phyloP scores from a whole-genome alignment of 2,113 vertebrate genomes.

The Otolemur garnettii region DNA sequence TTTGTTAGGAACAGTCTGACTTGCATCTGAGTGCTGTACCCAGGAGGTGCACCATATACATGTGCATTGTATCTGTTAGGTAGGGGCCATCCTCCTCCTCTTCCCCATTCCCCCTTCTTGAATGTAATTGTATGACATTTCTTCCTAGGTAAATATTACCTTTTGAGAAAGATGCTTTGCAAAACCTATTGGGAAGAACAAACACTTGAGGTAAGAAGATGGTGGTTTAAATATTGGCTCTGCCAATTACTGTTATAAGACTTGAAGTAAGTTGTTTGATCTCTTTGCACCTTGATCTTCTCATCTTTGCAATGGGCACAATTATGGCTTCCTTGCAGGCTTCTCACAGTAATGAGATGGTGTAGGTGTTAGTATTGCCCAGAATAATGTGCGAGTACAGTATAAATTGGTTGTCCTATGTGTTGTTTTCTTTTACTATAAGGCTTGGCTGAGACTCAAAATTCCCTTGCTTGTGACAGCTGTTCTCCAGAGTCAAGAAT shows the following conservation, averaged over 20 bases:
- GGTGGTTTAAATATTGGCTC: neutral
- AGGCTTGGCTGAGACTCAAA: neutral
- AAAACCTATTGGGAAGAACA: neutral
- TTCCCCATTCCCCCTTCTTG: too few relatives aligned
- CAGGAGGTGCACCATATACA: too few relatives aligned
- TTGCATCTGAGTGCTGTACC: too few relatives aligned
- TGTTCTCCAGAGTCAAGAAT: slow-evolving; percentile 7
- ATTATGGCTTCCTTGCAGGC: neutral
- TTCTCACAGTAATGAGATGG: neutral
- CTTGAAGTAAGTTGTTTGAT: neutral
- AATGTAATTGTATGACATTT: neutral
- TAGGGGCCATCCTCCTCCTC: too few relatives aligned
- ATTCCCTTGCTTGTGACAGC: neutral
- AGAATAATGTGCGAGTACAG: neutral
- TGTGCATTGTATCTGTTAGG: too few relatives aligned
- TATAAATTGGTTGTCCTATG: neutral
- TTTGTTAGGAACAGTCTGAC: too few relatives aligned
- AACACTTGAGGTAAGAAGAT: neutral
- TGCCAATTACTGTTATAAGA: neutral
- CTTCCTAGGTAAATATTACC: neutral
- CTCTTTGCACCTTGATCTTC: neutral
- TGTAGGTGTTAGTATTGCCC: neutral
- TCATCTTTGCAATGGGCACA: neutral
- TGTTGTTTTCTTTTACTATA: neutral
- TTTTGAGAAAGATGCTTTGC: neutral